Base-by-base conservation (phyloP, 2,888 invertebrate species). In the Colostygia pectinataria region DNA sequence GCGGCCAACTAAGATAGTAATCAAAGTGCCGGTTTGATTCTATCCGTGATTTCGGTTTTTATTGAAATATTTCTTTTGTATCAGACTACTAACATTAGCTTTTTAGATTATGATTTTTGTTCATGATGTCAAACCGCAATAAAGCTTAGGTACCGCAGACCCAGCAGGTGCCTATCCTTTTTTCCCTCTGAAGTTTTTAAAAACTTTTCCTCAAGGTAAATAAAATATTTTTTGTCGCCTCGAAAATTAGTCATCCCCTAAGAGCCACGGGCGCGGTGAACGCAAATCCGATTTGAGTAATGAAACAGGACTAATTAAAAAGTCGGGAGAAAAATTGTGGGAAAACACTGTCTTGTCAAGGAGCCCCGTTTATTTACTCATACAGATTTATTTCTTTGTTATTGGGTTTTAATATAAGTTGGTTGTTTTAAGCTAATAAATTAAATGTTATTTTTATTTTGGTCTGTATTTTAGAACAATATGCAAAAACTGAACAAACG, bases 211-310 rank as follows among this genome's bases (percentile, higher is more conserved):
- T 39, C 2, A 20, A 37, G 24, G 53, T 34, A 53, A 53, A 53
- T 43, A 47, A 41, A 43, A 28, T 29, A 34, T 36, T 63, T 70
- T 74, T 72, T 68, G 56, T 57, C 61, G 57, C 61, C 63, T 58
- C 55, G 61, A 71, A 76, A 80, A 79, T 80, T 80, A 80, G 77
- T 69, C 70, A 66, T 69, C 68, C 71, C 74, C n/a, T n/a, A 73
- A 74, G 71, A 73, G 77, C 74, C 75, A 67, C 71, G 68, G 77
- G 74, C 77, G 34, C 24, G 40, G 40, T 23, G 73, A 78, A 83
- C 74, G 71, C 77, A 81, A 84, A 84, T 83, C 83, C 73, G 81
- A 83, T 84, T 83, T 79, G 71, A 77, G 77, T 78, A 83, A 83
- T 81, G 77, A 83, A 83, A 83, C 70, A 74, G 66, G 77, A 74